Evolutionary conservation across 2,888 invertebrate genomes (phyloP).

Genomic region (Apeira syringaria): DNA sequence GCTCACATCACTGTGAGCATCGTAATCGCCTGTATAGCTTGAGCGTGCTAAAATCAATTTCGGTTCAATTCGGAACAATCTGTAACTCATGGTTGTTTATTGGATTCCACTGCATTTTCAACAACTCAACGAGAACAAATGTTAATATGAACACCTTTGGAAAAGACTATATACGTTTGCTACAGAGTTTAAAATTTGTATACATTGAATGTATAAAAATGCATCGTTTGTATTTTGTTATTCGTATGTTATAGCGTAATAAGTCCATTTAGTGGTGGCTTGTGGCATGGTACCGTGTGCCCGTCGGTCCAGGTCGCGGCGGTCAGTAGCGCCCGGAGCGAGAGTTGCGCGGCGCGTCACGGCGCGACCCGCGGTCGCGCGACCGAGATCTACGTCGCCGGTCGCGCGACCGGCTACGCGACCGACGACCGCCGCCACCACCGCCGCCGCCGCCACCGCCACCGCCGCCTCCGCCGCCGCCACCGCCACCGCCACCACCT

Average conservation of each 20-base stretch:
- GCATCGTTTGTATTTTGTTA: not conserved
- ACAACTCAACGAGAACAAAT: too few relatives aligned
- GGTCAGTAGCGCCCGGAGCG: constrained; percentile 82
- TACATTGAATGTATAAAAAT: too few relatives aligned
- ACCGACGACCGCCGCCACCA: constrained; percentile 48
- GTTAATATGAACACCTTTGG: too few relatives aligned
- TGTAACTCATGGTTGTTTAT: too few relatives aligned
- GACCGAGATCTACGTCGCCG: constrained; percentile 86
- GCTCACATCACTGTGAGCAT: too few relatives aligned
- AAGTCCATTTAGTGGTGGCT: not conserved
- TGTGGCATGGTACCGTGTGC: constrained; percentile 3
- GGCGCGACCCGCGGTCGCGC: constrained; percentile 67
- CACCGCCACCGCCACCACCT: constrained; percentile 82
- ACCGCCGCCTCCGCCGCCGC: constrained; percentile 70
- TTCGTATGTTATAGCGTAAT: not conserved
- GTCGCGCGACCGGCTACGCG: constrained; percentile 66
- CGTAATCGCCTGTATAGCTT: too few relatives aligned
- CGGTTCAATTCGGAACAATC: too few relatives aligned
- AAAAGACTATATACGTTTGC: too few relatives aligned
- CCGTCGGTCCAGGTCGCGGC: not conserved
- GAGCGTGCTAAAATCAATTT: too few relatives aligned
- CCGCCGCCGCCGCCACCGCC: constrained; percentile 52
- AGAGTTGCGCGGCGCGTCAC: constrained; percentile 78
- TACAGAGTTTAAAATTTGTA: too few relatives aligned
- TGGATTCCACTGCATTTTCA: too few relatives aligned